Percentiles rank a stretch among this genome's conserved stretches.
Conservation (phyloP, 2,113 vertebrate species). For the Elgaria multicarinata region DNA sequence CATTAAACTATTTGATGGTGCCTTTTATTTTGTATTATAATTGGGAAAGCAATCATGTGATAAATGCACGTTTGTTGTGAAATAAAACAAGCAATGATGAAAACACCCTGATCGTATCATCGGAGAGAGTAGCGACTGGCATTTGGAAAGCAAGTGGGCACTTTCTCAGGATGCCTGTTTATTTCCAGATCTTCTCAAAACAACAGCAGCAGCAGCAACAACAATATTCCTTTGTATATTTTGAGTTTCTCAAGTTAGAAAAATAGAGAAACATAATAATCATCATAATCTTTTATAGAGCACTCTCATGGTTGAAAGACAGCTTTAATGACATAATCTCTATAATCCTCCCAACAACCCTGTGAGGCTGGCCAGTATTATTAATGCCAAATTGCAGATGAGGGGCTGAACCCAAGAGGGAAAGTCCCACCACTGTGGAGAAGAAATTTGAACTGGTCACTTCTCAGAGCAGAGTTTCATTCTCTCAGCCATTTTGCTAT, state of each 20-base stretch:
- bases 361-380: neutral
- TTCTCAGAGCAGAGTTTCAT: neutral
- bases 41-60: constrained; percentile 79
- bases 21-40: constrained; percentile 80
- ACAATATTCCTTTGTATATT: too few relatives aligned
- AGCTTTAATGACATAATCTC: neutral
- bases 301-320: neutral
- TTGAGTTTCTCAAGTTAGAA: neutral
- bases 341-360: neutral
- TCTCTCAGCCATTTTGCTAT: neutral
- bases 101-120: constrained; percentile 70
- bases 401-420: neutral
- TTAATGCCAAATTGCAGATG: neutral
- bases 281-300: neutral
- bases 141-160: constrained; percentile 1
- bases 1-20: constrained; percentile 80
- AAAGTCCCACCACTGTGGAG: neutral
- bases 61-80: constrained; percentile 73
- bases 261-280: neutral
- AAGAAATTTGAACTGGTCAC: neutral
- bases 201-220: too few relatives aligned
- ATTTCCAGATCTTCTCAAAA: neutral
- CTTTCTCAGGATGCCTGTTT: neutral
- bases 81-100: constrained; percentile 67
- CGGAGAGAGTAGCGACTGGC: neutral